Evolutionary conservation across 2,797 vertebrate species (phyloP), one percentile per base, ranked within the genome.

Genomic region (Odontamblyopus rebecca): DNA sequence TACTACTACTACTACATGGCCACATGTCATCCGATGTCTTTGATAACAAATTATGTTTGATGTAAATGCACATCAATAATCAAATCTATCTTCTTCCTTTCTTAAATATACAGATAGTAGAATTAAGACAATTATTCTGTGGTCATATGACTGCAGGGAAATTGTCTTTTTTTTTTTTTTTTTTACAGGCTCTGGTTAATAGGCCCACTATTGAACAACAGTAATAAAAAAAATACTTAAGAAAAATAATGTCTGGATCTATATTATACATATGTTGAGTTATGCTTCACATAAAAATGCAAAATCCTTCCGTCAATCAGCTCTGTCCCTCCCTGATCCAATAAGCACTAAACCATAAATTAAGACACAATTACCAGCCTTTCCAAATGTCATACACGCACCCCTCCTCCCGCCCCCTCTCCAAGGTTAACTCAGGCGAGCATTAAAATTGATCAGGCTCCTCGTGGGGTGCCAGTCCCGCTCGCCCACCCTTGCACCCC

Each of bases 351-450:
- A 89, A 87, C 77, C 75, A 86, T 77, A 15, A 89, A 87, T 89
- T 74, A 88, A 73, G 70, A 74, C 69, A 76, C 76, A 79, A 89
- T 89, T 82, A 82, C 86, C 86, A 30, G 54, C 32, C 44, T 11
- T 35, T 61, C 76, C 79, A 61, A 56, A 61, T 72, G 78, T 81
- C 70, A 79, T 72, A 72, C 72, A 68, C n/a, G 26, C 18, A 67
- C 70, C 59, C 48, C 70, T 76, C 81, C 76, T 23, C 61, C 67
- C 2, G n/a, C 59, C 72, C 59, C 72, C 67, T 74, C 68, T 38
- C 13, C 1, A 70, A 90, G 92, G 92, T 94, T 93, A 95, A 93
- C 84, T 84, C 80, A 67, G 85, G 92, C 88, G 92, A 92, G 93
- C 82, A 84, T 61, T 87, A 82, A 77, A 90, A 94, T 94, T 89